phyloP scores from a whole-genome alignment of 2,113 vertebrate genomes.

The Benitochromis conjunctus region DNA sequence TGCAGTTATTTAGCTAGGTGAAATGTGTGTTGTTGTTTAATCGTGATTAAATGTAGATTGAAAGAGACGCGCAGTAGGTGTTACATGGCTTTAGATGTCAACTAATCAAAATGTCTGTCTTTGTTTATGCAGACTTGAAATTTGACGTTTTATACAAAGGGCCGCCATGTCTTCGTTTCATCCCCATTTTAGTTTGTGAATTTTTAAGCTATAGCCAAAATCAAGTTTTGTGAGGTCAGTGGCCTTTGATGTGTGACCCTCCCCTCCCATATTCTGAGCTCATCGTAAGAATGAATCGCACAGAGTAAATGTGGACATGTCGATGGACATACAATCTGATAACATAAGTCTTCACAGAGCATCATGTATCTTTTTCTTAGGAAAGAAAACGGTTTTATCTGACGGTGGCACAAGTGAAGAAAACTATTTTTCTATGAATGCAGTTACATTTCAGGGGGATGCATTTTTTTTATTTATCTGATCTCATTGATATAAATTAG shows the following conservation, averaged over 20 bases:
- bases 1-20: neutral
- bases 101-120: fast-evolving
- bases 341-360: too few species aligned
- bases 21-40: neutral
- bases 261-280: too few species aligned
- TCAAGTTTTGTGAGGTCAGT: neutral
- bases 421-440: fast-evolving
- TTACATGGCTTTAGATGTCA: neutral
- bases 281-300: neutral
- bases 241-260: neutral
- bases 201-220: neutral
- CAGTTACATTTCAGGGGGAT: neutral
- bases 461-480: neutral
- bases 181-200: neutral
- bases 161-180: fast-evolving
- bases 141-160: neutral
- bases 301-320: neutral
- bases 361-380: too few species aligned
- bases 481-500: neutral
- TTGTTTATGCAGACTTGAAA: neutral
- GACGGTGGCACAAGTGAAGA: neutral
- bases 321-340: neutral
- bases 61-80: neutral
- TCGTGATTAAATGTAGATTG: neutral
- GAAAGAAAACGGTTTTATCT: too few species aligned